Evolutionary conservation across 37 sponge, comb jelly and placozoan genomes (phyloP).

Genomic region (Diacarnus erythraeanus): DNA sequence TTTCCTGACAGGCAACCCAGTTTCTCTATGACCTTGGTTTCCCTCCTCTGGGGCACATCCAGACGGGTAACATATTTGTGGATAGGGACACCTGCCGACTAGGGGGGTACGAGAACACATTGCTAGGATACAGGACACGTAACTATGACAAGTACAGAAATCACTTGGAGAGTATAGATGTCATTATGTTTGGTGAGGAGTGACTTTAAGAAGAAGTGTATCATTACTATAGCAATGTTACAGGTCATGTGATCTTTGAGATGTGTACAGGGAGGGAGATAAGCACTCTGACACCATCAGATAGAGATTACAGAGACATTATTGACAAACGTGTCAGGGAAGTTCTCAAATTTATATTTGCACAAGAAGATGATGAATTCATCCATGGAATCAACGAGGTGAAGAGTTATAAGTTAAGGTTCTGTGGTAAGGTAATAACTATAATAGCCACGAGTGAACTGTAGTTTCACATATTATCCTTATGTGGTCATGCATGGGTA

Average conservation of each 20-base stretch:
- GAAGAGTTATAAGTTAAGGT: too few relatives aligned
- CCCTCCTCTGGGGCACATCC: constrained; percentile 50
- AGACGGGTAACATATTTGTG: constrained; percentile 63
- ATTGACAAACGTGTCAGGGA: background rate
- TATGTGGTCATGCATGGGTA: too few relatives aligned
- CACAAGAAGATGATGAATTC: background rate
- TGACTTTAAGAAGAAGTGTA: too few relatives aligned
- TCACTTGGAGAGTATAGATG: constrained; percentile 32
- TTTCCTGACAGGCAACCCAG: constrained; percentile 29
- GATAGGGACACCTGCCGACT: constrained; percentile 35
- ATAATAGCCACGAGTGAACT: too few relatives aligned
- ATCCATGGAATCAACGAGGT: background rate
- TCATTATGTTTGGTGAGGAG: constrained; percentile 62
- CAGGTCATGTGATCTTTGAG: background rate
- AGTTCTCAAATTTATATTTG: background rate
- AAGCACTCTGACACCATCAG: background rate
- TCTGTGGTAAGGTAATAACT: too few relatives aligned
- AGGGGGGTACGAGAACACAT: constrained; percentile 50
- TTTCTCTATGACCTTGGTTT: constrained; percentile 51
- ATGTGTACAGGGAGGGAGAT: background rate
- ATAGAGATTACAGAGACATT: background rate
- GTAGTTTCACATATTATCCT: too few relatives aligned
- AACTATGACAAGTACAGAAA: background rate
- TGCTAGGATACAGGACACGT: constrained; percentile 58
- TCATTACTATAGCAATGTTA: too few relatives aligned